A percentile compares a stretch with the other conserved stretches of the same genome.
phyloP scores from a whole-genome alignment of 2,113 vertebrate genomes.

The Pollachius pollachius region DNA sequence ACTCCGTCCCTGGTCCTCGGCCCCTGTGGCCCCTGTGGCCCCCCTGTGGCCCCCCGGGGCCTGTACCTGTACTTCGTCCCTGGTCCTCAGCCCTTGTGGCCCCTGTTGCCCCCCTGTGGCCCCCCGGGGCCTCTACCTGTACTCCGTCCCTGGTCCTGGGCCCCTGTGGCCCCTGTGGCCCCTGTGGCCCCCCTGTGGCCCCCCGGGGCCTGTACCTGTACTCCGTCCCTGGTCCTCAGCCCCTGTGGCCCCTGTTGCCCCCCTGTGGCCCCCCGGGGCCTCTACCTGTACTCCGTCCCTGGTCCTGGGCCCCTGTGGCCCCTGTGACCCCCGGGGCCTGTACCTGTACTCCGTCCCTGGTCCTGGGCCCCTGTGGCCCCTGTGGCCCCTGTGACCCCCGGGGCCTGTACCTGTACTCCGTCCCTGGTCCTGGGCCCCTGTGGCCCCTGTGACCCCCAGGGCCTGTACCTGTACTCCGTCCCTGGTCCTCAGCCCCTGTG shows the following conservation, averaged over 20 bases:
- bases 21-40: too few species aligned
- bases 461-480: constrained; percentile 45
- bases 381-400: too few species aligned
- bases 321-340: too few species aligned
- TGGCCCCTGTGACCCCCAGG: too few species aligned
- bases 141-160: constrained; percentile 46
- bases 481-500: too few species aligned
- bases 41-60: too few species aligned
- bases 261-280: too few species aligned
- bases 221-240: constrained; percentile 49
- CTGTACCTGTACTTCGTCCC: constrained; percentile 48
- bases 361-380: constrained; percentile 24
- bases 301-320: constrained; percentile 25
- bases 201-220: constrained; percentile 30
- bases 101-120: too few species aligned
- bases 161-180: too few species aligned
- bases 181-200: too few species aligned
- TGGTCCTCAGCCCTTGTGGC: too few species aligned
- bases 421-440: constrained; percentile 44
- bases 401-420: constrained; percentile 31
- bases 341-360: constrained; percentile 50
- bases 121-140: constrained; percentile 28
- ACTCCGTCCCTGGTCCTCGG: constrained; percentile 48
- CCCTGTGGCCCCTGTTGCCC: too few species aligned
- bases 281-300: constrained; percentile 49